Base-by-base conservation (phyloP, 2,888 invertebrate species). In the Dasysyrphus tricinctus region DNA sequence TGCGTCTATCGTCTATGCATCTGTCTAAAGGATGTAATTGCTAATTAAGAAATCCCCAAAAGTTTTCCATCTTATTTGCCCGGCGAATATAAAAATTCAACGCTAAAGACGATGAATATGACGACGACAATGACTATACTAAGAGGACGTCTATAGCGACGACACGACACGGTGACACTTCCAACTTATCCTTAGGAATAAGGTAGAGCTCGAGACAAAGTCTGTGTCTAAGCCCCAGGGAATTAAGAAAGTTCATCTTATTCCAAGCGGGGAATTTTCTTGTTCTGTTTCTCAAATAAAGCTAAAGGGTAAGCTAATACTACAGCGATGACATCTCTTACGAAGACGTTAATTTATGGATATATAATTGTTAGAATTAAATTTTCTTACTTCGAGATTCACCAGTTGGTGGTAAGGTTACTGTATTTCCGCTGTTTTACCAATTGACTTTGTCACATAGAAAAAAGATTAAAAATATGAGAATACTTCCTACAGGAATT, bases 21-120 rank as follows among this genome's bases (percentile, higher is more conserved):
- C 24, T 32, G 42, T 49, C 56, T 70, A 29, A 69, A n/a, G 73
- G 69, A 34, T 57, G 42, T 81, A 81, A 81, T 81, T 86, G 85
- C 78, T 86, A 86, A 86, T 86, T 86, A 86, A 81, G 81, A 78
- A 81, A 78, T 86, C 81, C 78, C 54, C 56, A 70, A 86, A 85
- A 81, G 57, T 86, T 86, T 81, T 47, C 75, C 51, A 47, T 54
- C 70, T 70, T 61, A 69, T 79, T 79, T 63, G 65, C 72, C 57
- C 14, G 63, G 47, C 56, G 57, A 63, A 56, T 42, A 47, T 56
- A 49, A 76, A 65, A 81, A 72, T 42, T 77, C 59, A 14, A 19
- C 56, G 61, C 73, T 76, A 19, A 16, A 37, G 14, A 24, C 1
- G 59, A 37, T 8, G 29, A 61, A 7, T 19, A 37, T 6, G 29